A percentile compares a stretch with the other conserved stretches of the same genome.
These are phyloP conservation scores for Lomographa bimaculata DNA, from an alignment of 2,888 invertebrate species.

Conservation along the genomic window DNA sequence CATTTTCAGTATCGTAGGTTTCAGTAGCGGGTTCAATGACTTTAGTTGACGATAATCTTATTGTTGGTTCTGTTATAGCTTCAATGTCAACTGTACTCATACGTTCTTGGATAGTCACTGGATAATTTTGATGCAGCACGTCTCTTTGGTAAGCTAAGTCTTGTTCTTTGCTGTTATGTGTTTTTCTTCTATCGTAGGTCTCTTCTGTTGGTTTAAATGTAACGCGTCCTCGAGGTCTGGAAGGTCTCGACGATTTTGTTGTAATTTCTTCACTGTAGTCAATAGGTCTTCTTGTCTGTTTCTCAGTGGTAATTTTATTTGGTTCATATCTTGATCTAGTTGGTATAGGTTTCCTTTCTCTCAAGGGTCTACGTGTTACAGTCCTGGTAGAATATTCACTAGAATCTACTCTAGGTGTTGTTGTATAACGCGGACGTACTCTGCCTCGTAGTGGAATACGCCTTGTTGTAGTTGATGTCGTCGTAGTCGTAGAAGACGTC, in stretches of 20 bases:
- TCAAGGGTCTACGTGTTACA: constrained; percentile 74
- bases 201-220: constrained; percentile 78
- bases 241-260: constrained; percentile 59
- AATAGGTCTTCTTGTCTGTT: constrained; percentile 49
- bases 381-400: constrained; percentile 66
- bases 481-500: constrained; percentile 50
- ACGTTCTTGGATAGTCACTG: constrained; percentile 80
- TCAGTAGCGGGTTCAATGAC: constrained; percentile 47
- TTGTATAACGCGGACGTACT: constrained; percentile 71
- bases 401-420: constrained; percentile 65
- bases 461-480: constrained; percentile 58
- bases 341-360: constrained; percentile 78
- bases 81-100: constrained; percentile 75
- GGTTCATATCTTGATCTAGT: constrained; percentile 63
- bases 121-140: constrained; percentile 85
- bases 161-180: constrained; percentile 52
- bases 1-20: constrained; percentile 66
- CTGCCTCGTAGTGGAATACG: constrained; percentile 51
- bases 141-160: constrained; percentile 85
- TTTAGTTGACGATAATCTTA: constrained; percentile 42
- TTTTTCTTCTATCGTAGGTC: constrained; percentile 55
- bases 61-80: constrained; percentile 54
- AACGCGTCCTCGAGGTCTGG: constrained; percentile 76
- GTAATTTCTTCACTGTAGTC: constrained; percentile 54
- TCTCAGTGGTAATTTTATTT: constrained; percentile 69